phyloP scores from a whole-genome alignment of 1,140 invertebrate genomes.

The Scylla paramamosain region DNA sequence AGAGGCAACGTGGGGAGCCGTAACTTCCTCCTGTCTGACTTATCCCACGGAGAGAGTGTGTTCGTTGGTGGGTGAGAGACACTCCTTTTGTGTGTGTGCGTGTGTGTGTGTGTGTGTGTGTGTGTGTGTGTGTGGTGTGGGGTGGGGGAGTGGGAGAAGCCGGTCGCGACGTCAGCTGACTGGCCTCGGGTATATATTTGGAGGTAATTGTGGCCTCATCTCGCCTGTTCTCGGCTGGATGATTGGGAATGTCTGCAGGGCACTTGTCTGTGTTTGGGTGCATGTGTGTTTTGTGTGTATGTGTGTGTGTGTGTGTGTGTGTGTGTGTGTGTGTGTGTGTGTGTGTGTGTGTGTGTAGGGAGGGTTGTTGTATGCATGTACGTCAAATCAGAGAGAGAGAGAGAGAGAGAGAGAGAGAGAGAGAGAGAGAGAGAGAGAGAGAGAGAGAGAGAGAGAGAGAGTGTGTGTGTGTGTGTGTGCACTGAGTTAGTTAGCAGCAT shows the following conservation, averaged over 20 bases:
- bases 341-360: background rate
- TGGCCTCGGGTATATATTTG: background rate
- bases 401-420: conserved; percentile 16
- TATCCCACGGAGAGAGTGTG: background rate
- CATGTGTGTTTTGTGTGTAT: background rate
- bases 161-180: no score
- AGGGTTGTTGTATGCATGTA: background rate
- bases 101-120: background rate
- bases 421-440: no score
- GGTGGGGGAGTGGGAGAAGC: no score
- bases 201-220: background rate
- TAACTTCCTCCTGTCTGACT: background rate
- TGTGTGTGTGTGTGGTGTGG: background rate
- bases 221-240: background rate
- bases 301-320: background rate
- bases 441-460: no score
- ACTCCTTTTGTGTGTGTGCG: background rate
- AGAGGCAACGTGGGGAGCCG: background rate
- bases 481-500: background rate
- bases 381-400: background rate
- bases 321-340: conserved; percentile 10
- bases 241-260: background rate
- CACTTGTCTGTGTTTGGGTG: background rate
- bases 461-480: conserved; percentile 32
- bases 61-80: background rate